These are phyloP conservation scores for Phyllopteryx taeniolatus DNA, from an alignment of 2,113 vertebrate genomes.

Conservation along the genomic window DNA sequence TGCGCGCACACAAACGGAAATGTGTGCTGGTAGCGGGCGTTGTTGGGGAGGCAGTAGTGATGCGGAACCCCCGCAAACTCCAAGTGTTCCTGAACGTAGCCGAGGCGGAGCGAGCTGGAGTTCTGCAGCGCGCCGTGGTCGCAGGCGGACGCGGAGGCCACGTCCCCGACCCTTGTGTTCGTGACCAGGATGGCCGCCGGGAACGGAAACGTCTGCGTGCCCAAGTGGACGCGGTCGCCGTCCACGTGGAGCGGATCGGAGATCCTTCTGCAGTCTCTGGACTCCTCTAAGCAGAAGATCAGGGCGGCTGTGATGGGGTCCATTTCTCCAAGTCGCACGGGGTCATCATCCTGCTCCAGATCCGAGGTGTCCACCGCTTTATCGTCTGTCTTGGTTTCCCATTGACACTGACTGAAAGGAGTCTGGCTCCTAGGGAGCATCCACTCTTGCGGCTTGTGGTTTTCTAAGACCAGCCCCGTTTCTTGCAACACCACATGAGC, in stretches of 20 bases:
- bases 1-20: constrained; percentile 98
- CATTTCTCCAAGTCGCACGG: constrained; percentile 91
- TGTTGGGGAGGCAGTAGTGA: constrained; percentile 54
- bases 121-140: constrained; percentile 94
- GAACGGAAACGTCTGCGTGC: constrained; percentile 95
- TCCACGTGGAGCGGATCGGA: constrained; percentile 88
- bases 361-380: constrained; percentile 94
- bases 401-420: constrained; percentile 67
- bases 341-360: constrained; percentile 87
- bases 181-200: constrained; percentile 92
- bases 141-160: constrained; percentile 94
- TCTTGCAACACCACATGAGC: constrained; percentile 48
- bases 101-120: constrained; percentile 89
- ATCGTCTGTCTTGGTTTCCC: constrained; percentile 82
- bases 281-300: constrained; percentile 93
- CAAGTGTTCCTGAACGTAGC: constrained; percentile 89
- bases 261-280: constrained; percentile 87
- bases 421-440: constrained; percentile 75
- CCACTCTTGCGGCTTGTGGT: constrained; percentile 63
- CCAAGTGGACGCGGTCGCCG: constrained; percentile 83
- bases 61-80: constrained; percentile 57
- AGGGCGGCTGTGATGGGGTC: constrained; percentile 93
- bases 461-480: constrained; percentile 56
- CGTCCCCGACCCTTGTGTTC: constrained; percentile 95
- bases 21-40: constrained; percentile 74